Conservation (phyloP, 2,888 invertebrate species). For the Carterocephalus palaemon region DNA sequence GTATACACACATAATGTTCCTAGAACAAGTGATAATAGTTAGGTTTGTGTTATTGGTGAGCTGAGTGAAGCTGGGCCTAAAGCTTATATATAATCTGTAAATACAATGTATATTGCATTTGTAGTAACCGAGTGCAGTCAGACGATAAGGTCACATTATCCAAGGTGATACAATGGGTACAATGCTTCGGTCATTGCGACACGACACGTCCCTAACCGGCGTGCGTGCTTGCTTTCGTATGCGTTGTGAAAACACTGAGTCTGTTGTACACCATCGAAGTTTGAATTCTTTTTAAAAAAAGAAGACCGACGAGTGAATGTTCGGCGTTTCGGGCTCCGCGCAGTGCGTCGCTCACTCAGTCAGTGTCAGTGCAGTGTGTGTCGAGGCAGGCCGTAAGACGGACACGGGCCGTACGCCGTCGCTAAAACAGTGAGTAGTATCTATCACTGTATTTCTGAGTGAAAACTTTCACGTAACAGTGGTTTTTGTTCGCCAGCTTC, state of each 20-base stretch:
- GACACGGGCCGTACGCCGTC: constrained; percentile 46
- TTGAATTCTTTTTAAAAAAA: constrained; percentile 45
- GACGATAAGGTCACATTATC: constrained; percentile 66
- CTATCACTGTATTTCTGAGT: constrained; percentile 43
- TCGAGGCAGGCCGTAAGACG: constrained; percentile 50
- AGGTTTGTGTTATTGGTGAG: no score
- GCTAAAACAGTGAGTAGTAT: constrained; percentile 52
- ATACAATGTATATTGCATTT: constrained; percentile 52
- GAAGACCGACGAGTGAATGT: constrained; percentile 42
- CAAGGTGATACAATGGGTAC: constrained; percentile 52
- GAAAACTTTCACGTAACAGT: constrained; percentile 39
- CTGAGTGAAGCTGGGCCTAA: no score
- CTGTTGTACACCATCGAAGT: constrained; percentile 28
- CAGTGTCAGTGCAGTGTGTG: constrained; percentile 56
- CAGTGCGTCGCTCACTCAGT: constrained; percentile 46
- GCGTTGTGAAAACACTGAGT: constrained; percentile 34
- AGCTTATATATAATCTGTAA: no score
- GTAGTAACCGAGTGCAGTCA: constrained; percentile 63
- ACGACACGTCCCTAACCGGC: constrained; percentile 30
- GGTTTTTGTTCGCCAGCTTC: constrained; percentile 16
- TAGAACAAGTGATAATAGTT: no score
- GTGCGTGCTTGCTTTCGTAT: constrained; percentile 31
- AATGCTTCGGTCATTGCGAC: constrained; percentile 55
- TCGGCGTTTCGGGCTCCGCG: constrained; percentile 46
- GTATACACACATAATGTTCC: no score